Conservation (phyloP, 1,140 invertebrate genomes). For the Macrobrachium nipponense region DNA sequence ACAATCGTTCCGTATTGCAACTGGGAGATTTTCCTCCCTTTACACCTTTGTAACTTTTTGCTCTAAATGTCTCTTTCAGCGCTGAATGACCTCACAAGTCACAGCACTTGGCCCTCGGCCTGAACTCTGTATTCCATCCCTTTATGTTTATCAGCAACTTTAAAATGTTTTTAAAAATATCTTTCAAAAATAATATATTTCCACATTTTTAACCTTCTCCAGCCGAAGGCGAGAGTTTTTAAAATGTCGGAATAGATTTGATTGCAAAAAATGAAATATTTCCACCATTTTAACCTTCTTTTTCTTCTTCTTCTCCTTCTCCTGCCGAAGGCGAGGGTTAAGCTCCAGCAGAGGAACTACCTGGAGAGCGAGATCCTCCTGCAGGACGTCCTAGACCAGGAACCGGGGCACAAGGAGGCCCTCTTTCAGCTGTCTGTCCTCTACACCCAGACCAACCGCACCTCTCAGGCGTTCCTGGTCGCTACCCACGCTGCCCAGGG, state of each 20-base stretch:
- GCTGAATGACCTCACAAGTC: too few relatives aligned
- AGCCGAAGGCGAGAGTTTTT: slow-evolving; percentile 22
- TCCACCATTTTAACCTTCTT: neutral
- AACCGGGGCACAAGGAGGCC: slow-evolving; percentile 12
- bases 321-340: slow-evolving; percentile 23
- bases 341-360: slow-evolving; percentile 39
- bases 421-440: slow-evolving; percentile 42
- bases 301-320: neutral
- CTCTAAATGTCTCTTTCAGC: too few relatives aligned
- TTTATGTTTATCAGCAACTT: too few relatives aligned
- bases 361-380: slow-evolving; percentile 22
- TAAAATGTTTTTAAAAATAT: too few relatives aligned
- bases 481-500: slow-evolving; percentile 10
- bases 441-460: slow-evolving; percentile 41
- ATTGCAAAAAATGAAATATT: too few relatives aligned
- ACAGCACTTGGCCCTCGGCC: too few relatives aligned
- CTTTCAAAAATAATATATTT: too few relatives aligned
- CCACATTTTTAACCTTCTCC: neutral
- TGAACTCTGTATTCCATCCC: too few relatives aligned
- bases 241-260: too few relatives aligned
- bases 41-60: too few relatives aligned
- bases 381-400: neutral
- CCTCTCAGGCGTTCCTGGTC: slow-evolving; percentile 15
- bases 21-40: too few relatives aligned
- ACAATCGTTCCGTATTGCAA: too few relatives aligned